A percentile compares a stretch with the other conserved stretches of the same genome.
These are phyloP conservation scores for Penaeus chinensis DNA, from an alignment of 1,140 invertebrate genomes.

Conservation along the genomic window DNA sequence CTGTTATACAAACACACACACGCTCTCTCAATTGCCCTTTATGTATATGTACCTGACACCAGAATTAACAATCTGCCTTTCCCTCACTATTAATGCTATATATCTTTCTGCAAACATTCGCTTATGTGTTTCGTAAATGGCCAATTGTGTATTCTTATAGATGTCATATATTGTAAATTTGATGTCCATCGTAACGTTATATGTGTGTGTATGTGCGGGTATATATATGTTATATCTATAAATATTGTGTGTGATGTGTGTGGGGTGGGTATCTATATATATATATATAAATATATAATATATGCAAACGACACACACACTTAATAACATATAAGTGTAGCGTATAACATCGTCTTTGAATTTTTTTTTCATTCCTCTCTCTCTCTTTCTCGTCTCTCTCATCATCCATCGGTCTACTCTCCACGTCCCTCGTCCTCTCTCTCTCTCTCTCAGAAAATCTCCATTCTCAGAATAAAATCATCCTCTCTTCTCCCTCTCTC, in stretches of 20 bases:
- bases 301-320: too few species aligned
- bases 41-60: not conserved
- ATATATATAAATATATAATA: too few species aligned
- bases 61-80: not conserved
- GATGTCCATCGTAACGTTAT: too few species aligned
- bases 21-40: not conserved
- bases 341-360: not conserved
- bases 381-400: slow-evolving; percentile 4
- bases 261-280: too few species aligned
- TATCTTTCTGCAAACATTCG: too few species aligned
- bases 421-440: not conserved
- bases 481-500: slow-evolving; percentile 8
- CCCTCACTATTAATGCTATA: not conserved
- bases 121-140: too few species aligned
- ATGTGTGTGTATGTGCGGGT: too few species aligned
- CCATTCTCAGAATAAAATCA: not conserved
- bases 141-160: too few species aligned
- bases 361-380: not conserved
- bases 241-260: too few species aligned
- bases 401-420: not conserved
- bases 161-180: too few species aligned
- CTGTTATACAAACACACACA: not conserved
- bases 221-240: too few species aligned
- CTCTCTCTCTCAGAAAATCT: not conserved
- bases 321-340: not conserved